These are phyloP conservation scores for Pogonocherus hispidulus DNA, from an alignment of 2,888 invertebrate species.

Conservation along the genomic window DNA sequence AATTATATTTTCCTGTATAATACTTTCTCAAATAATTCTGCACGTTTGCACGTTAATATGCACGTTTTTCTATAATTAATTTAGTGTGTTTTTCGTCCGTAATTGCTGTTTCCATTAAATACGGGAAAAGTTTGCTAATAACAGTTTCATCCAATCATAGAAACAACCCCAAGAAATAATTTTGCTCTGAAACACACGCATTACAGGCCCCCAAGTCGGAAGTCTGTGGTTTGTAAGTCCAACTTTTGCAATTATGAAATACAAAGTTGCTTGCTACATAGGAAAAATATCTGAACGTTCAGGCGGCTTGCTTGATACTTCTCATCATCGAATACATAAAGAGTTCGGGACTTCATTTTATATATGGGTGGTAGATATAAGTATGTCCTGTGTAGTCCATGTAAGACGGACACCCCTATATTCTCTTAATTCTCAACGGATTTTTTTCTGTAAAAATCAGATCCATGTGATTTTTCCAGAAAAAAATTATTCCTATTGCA, in stretches of 20 bases:
- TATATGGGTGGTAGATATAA: conserved; percentile 9
- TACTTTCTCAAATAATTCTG: too few species aligned
- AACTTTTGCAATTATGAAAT: conserved; percentile 29
- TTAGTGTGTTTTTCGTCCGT: too few species aligned
- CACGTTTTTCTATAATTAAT: too few species aligned
- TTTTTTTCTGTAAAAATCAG: too few species aligned
- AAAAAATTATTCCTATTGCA: too few species aligned
- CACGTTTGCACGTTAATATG: too few species aligned
- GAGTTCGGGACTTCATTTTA: conserved; percentile 18
- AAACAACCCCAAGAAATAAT: neutral
- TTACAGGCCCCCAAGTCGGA: neutral
- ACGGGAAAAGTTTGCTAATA: neutral
- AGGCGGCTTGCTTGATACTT: conserved; percentile 23
- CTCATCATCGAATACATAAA: conserved; percentile 8
- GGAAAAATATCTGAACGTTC: conserved; percentile 17
- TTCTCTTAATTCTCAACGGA: too few species aligned
- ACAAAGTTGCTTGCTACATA: neutral
- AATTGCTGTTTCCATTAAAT: too few species aligned
- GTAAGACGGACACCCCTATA: too few species aligned
- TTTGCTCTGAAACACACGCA: neutral
- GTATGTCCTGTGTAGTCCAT: too few species aligned
- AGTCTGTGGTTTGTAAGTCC: conserved; percentile 15
- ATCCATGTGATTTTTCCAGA: too few species aligned
- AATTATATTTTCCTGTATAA: too few species aligned
- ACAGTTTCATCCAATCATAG: neutral